These are phyloP conservation scores for Apolygus lucorum DNA, from an alignment of 1,140 invertebrate genomes.

Conservation along the genomic window DNA sequence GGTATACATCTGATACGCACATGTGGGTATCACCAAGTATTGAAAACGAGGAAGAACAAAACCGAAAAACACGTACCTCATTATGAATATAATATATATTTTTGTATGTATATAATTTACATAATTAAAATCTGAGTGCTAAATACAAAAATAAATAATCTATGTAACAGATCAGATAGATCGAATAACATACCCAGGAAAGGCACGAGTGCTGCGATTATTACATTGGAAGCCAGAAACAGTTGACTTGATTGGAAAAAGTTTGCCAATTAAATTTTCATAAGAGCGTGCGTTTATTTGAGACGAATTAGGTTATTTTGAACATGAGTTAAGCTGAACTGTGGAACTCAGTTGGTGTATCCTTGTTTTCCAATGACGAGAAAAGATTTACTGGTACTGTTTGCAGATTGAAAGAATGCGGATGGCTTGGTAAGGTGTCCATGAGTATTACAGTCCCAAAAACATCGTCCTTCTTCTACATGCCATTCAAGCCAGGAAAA, in stretches of 20 bases:
- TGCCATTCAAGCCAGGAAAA: too few relatives aligned
- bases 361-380: neutral
- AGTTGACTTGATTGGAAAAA: neutral
- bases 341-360: too few relatives aligned
- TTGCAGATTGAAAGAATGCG: too few relatives aligned
- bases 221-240: neutral
- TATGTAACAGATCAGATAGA: slow-evolving; percentile 19
- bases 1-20: too few relatives aligned
- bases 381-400: neutral
- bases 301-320: neutral
- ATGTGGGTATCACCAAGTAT: too few relatives aligned
- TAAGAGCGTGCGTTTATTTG: neutral
- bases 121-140: slow-evolving; percentile 24
- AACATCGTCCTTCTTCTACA: too few relatives aligned
- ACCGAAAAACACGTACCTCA: neutral
- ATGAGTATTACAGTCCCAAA: too few relatives aligned
- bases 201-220: slow-evolving; percentile 23
- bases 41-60: neutral
- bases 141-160: slow-evolving; percentile 27
- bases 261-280: neutral
- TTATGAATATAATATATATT: neutral
- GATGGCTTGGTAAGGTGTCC: too few relatives aligned
- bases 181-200: slow-evolving; percentile 3
- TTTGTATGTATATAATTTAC: slow-evolving; percentile 21
- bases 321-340: too few relatives aligned